Percentiles rank a stretch among this genome's conserved stretches.
Evolutionary conservation across 2,888 invertebrate genomes (phyloP).

Genomic region (Philereme transversata): DNA sequence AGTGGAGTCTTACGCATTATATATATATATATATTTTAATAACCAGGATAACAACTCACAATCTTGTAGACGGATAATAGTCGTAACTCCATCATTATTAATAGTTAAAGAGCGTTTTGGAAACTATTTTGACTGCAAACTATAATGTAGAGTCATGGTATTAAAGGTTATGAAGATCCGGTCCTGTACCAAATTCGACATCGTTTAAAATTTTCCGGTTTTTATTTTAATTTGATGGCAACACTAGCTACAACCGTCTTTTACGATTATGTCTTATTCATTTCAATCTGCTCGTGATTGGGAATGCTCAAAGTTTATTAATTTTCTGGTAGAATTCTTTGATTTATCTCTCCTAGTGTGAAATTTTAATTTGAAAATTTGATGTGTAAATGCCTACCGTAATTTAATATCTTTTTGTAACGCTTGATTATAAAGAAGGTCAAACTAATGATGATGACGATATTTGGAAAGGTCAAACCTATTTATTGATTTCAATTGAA

Average conservation of each 20-base stretch:
- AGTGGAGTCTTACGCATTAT: no score
- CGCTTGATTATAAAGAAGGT: constrained; percentile 13
- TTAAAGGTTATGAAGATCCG: no score
- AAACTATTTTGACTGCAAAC: no score
- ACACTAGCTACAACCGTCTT: constrained; percentile 45
- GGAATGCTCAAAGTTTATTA: constrained; percentile 57
- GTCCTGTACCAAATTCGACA: no score
- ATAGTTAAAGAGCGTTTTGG: no score
- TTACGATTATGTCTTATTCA: constrained; percentile 75
- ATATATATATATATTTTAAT: no score
- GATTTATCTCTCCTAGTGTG: constrained; percentile 41
- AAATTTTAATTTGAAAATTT: constrained; percentile 34
- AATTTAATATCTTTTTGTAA: constrained; percentile 7
- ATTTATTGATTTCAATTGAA: background rate
- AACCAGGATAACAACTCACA: no score
- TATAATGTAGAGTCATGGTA: no score
- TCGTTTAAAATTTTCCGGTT: background rate
- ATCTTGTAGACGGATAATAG: no score
- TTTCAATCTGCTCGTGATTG: constrained; percentile 70
- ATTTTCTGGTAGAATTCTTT: constrained; percentile 38
- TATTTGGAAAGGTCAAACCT: background rate
- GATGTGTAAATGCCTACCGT: constrained; percentile 32
- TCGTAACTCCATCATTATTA: no score
- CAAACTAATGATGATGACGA: background rate
- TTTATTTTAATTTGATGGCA: constrained; percentile 13